Evolutionary conservation across 2,113 vertebrate genomes (phyloP).

Genomic region (Chlorodrepanis virens): DNA sequence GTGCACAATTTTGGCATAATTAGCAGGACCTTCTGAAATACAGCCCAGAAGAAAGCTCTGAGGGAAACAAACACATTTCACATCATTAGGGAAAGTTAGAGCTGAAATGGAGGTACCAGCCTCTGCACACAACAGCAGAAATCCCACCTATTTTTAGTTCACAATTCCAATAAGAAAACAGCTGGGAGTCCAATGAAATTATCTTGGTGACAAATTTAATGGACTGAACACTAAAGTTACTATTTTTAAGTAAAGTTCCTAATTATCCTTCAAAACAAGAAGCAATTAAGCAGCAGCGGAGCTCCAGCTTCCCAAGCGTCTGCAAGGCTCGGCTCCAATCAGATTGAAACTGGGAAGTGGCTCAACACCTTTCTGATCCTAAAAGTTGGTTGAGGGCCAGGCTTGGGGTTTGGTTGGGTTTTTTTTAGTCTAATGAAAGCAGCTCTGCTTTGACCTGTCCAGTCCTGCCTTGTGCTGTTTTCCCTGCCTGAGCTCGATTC

Average conservation of each 20-base stretch:
- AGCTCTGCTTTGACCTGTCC: constrained; percentile 11
- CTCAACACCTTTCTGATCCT: constrained; percentile 52
- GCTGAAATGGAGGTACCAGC: constrained; percentile 15
- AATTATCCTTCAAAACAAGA: constrained; percentile 58
- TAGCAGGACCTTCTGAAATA: constrained; percentile 43
- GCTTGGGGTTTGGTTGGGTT: not conserved
- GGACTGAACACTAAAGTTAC: constrained; percentile 60
- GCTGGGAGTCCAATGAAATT: constrained; percentile 47
- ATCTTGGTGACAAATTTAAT: constrained; percentile 60
- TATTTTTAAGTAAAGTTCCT: constrained; percentile 66
- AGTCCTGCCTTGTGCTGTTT: not conserved
- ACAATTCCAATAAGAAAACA: constrained; percentile 56
- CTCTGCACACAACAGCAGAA: constrained; percentile 4
- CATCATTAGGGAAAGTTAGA: not conserved
- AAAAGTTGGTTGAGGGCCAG: constrained; percentile 15
- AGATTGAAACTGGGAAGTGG: constrained; percentile 40
- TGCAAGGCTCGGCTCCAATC: constrained; percentile 5
- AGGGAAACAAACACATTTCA: constrained; percentile 19
- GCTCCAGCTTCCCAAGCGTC: not conserved
- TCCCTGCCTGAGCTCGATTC: not conserved
- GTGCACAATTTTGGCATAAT: not conserved
- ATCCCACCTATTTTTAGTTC: constrained; percentile 58
- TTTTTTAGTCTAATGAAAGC: not conserved
- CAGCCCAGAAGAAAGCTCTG: not conserved
- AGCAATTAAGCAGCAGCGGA: constrained; percentile 42